These are phyloP conservation scores for Epinephelus lanceolatus DNA, from an alignment of 2,113 vertebrate genomes.

Conservation along the genomic window DNA sequence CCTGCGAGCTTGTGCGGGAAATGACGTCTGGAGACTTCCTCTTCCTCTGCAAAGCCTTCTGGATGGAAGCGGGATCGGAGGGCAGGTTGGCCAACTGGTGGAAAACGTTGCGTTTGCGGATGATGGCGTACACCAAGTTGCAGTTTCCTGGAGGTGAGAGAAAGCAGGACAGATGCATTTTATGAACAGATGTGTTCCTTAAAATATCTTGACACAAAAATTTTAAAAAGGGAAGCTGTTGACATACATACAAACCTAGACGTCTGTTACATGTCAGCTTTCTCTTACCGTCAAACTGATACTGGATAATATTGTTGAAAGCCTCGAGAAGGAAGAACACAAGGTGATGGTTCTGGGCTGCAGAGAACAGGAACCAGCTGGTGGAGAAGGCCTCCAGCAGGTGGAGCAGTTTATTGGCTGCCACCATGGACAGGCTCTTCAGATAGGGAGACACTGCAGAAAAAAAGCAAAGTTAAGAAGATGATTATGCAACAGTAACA, in stretches of 20 bases:
- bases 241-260: background rate
- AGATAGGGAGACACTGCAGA: constrained; percentile 95
- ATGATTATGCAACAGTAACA: background rate
- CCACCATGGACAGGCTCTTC: constrained; percentile 98
- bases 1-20: constrained; percentile 94
- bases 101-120: constrained; percentile 96
- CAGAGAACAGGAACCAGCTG: constrained; percentile 96
- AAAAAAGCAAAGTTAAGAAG: background rate
- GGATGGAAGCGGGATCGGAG: constrained; percentile 90
- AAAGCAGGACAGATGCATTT: background rate
- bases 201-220: background rate
- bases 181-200: background rate
- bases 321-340: constrained; percentile 98
- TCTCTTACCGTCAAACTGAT: constrained; percentile 96
- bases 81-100: constrained; percentile 97
- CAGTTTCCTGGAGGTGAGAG: constrained; percentile 88
- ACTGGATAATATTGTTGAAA: constrained; percentile 99
- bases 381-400: constrained; percentile 98
- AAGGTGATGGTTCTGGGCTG: constrained; percentile 96
- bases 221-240: background rate
- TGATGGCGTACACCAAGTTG: constrained; percentile 97
- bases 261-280: background rate
- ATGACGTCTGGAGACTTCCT: constrained; percentile 89
- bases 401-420: constrained; percentile 97
- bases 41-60: constrained; percentile 94